Evolutionary conservation across 2,113 vertebrate species (phyloP), one percentile per base, ranked within the genome.

Genomic region (Rhinolophus sinicus): DNA sequence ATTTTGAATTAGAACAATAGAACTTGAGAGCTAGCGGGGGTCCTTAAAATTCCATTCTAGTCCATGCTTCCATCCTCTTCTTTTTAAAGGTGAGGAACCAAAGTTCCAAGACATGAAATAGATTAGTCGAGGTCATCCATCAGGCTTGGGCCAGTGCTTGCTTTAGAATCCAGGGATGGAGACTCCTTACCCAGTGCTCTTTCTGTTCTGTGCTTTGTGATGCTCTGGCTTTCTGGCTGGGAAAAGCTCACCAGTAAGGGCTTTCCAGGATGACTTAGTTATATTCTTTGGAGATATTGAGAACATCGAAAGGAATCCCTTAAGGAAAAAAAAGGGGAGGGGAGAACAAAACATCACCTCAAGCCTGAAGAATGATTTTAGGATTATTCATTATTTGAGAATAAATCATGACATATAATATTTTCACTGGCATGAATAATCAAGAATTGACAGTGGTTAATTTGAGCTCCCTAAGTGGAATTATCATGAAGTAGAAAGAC

Each of bases 321-420:
- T 2, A 40, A 40, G 40, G 30, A 13, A 30, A 30, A 54, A 54
- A 52, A 28, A 75, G 38, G 65, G 90, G 75, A 92, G 70, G 14
- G 54, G 40, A 89, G 60, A 76, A 83, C 14, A 82, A 77, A 72
- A 47, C 6, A 75, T 28, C 18, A 88, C 26, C 64, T 78, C 69
- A 94, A 84, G 3, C 13, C 35, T 33, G 47, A 72, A 80, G 16
- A 76, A 44, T 78, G 44, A 95, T 83, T 96, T 86, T 73, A 94
- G 70, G 33, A 52, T 89, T 93, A 95, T 24, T 96, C 38, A 76
- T 22, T 80, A 9, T 95, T 88, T 93, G 40, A 96, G 77, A 92
- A 69, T 14, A 54, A 81, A 30, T 69, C 60, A 65, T 26, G 15
- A 38, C 44, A 22, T 77, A 26, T 50, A 56, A 86, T 52, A 26